Conservation (phyloP, 2,797 vertebrate genomes). For the Pipistrellus nathusii region DNA sequence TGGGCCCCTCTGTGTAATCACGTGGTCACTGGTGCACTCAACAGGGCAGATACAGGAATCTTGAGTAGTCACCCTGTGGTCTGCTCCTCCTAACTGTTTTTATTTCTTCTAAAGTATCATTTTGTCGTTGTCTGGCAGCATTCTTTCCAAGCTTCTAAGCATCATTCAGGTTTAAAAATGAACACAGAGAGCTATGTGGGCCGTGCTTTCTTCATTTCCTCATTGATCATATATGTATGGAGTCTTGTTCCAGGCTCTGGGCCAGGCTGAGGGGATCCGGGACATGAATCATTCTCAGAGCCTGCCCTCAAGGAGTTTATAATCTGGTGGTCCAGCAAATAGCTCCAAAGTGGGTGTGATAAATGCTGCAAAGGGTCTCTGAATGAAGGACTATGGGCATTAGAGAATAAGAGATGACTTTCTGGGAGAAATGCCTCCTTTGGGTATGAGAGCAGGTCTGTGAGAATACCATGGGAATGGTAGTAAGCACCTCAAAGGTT, state of each 20-base stretch:
- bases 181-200: background rate
- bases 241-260: background rate
- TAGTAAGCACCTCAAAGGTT: background rate
- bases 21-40: fast-evolving
- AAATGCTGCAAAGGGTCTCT: background rate
- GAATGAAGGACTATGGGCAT: background rate
- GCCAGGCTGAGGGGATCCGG: background rate
- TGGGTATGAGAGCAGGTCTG: background rate
- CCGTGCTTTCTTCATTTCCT: background rate
- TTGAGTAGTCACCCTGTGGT: no score
- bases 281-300: background rate
- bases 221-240: background rate
- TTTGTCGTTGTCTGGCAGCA: background rate
- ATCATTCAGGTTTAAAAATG: background rate
- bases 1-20: background rate
- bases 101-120: background rate
- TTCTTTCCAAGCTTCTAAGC: background rate
- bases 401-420: conserved; percentile 7
- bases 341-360: background rate
- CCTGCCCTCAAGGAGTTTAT: background rate
- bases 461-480: background rate
- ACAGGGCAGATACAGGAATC: fast-evolving
- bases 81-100: background rate
- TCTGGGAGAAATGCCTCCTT: background rate
- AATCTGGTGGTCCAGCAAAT: background rate